These are phyloP conservation scores for Porites evermanni DNA, from an alignment of 92 coral and sea anemone genomes.

Conservation along the genomic window DNA sequence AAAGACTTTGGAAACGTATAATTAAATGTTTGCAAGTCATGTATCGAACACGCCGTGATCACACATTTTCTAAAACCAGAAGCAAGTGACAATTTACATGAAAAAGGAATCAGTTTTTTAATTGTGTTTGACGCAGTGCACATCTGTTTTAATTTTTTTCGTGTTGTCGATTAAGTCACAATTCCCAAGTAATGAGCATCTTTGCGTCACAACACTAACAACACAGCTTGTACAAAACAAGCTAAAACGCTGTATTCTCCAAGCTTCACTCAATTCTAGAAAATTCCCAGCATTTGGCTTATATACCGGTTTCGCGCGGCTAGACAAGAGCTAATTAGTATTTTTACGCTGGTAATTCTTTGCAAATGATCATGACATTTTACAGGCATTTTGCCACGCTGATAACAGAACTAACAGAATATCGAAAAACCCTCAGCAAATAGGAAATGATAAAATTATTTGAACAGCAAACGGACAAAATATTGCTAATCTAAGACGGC, in stretches of 20 bases:
- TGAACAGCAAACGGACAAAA: constrained; percentile 20
- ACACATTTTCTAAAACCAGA: not conserved
- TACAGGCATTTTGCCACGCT: constrained; percentile 16
- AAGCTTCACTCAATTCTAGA: not conserved
- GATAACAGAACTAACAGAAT: not conserved
- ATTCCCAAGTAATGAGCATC: constrained; percentile 17
- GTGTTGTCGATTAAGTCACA: constrained; percentile 10
- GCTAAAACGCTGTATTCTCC: not conserved
- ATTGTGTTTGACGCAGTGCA: not conserved
- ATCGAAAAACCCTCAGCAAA: not conserved
- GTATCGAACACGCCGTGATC: not conserved
- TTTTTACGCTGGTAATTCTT: not conserved
- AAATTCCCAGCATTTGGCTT: not conserved
- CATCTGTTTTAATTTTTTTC: constrained; percentile 2
- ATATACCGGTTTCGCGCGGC: not conserved
- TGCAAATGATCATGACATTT: constrained; percentile 16
- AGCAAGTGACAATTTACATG: not conserved
- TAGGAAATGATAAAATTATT: constrained; percentile 10
- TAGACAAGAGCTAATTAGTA: not conserved
- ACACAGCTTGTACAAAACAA: constrained; percentile 10
- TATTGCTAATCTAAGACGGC: not conserved
- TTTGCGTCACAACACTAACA: constrained; percentile 28
- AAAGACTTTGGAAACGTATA: constrained; percentile 17
- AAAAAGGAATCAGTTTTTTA: not conserved
- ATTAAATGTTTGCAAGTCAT: constrained; percentile 12